Conservation (phyloP, 2,113 vertebrate species). For the Thomomys bottae region DNA sequence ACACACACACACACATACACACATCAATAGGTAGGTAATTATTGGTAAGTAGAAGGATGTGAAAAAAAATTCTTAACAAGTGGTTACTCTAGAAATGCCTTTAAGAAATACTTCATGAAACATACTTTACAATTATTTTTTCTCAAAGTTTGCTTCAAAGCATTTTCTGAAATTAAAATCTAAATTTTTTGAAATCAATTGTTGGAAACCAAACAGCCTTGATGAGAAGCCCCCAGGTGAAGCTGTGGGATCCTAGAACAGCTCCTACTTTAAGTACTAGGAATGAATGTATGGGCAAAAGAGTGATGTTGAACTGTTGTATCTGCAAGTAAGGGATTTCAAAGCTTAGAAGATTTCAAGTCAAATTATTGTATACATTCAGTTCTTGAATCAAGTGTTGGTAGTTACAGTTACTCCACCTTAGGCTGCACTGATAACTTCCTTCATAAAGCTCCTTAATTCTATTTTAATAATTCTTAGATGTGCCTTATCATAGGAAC, state of each 20-base stretch:
- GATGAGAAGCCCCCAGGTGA: not conserved
- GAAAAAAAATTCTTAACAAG: not conserved
- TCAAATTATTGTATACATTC: not conserved
- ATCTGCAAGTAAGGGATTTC: not conserved
- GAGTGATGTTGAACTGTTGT: not conserved
- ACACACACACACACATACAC: not conserved
- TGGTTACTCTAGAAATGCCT: conserved; percentile 51
- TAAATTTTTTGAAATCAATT: not conserved
- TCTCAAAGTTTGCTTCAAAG: conserved; percentile 34
- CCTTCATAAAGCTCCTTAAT: not conserved
- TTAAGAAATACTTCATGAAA: conserved; percentile 45
- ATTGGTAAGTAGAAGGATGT: not conserved
- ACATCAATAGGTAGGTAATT: not conserved
- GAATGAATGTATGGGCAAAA: not conserved
- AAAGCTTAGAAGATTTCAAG: not conserved
- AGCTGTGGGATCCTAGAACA: not conserved
- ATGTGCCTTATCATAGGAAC: not conserved
- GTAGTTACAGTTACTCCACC: not conserved
- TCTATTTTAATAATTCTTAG: not conserved
- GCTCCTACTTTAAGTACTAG: not conserved
- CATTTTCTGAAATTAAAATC: conserved; percentile 23
- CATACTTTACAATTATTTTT: conserved; percentile 29
- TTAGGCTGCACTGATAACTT: not conserved
- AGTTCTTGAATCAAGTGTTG: not conserved
- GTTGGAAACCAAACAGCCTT: not conserved